Base-by-base conservation (phyloP, 2,888 invertebrate genomes). In the Lycia hirtaria region DNA sequence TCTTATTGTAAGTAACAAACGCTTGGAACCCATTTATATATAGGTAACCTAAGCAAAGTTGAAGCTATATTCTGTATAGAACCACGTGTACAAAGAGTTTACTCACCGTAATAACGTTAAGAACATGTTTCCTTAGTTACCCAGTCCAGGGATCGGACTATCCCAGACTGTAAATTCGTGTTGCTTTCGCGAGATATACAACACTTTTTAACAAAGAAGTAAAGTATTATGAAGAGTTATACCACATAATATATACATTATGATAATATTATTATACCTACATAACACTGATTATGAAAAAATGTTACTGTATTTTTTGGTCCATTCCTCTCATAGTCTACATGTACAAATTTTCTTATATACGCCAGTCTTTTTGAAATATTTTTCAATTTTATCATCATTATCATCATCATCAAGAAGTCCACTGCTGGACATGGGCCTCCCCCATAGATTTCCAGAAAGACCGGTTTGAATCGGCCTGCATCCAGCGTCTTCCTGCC, bases 101-200 rank as follows among this genome's bases (percentile, higher is more conserved):
- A n/a, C 51, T 64, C 56, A 38, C 41, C 19, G 67, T 76, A 77
- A 79, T 71, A 59, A 68, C 64, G 71, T 76, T 77, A 75, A 68
- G 67, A 71, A 63, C 71, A 64, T 71, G 72, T 71, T 76, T 60
- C 61, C 53, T 70, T 64, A 72, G 67, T 69, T 68, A 65, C 64
- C 50, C 59, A 33, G 56, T 62, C 56, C 60, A 54, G 56, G 56
- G 62, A 60, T 65, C 67, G 57, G 67, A 65, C 64, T 65, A 66
- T 62, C 55, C 41, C 52, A 44, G 45, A 60, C 60, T 38, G 55
- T 44, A 38, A 51, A 56, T 24, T 75, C 69, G 51, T 59, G 60
- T 53, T 71, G 58, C 60, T 65, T 62, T 58, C 60, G 38, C 44
- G 33, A 35, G 37, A 33, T 44, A 64, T 62, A 43, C 43, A 43